These are phyloP conservation scores for Branchellion lobata DNA, from an alignment of 2,888 invertebrate species.

Conservation along the genomic window DNA sequence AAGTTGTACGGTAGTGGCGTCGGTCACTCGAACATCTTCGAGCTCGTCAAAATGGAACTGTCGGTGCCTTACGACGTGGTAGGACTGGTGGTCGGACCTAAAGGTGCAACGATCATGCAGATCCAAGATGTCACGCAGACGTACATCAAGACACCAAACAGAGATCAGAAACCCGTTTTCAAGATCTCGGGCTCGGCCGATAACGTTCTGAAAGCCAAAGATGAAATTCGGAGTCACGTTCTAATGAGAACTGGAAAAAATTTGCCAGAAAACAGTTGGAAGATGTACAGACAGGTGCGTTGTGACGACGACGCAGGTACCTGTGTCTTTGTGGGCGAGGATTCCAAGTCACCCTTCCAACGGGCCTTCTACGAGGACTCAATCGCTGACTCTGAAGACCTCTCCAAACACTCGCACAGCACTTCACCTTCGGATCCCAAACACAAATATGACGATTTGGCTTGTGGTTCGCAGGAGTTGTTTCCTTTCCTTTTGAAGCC, in stretches of 20 bases:
- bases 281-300: neutral
- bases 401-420: neutral
- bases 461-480: no score
- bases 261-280: constrained; percentile 28
- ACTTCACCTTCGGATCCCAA: no score
- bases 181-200: constrained; percentile 95
- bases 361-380: neutral
- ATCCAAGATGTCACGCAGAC: constrained; percentile 99
- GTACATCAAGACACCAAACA: constrained; percentile 95
- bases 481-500: no score
- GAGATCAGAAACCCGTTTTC: constrained; percentile 97
- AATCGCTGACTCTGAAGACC: neutral
- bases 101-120: constrained; percentile 97
- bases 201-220: constrained; percentile 89
- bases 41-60: constrained; percentile 88
- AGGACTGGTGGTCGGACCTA: constrained; percentile 96
- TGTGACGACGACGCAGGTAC: no score
- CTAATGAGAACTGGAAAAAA: constrained; percentile 80
- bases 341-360: neutral
- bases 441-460: no score
- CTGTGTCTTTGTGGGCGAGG: no score
- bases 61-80: constrained; percentile 98
- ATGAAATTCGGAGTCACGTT: constrained; percentile 96
- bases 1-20: constrained; percentile 51
- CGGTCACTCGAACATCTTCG: constrained; percentile 61